phyloP scores from a whole-genome alignment of 92 coral and sea anemone species.

The Pocillopora meandrina region DNA sequence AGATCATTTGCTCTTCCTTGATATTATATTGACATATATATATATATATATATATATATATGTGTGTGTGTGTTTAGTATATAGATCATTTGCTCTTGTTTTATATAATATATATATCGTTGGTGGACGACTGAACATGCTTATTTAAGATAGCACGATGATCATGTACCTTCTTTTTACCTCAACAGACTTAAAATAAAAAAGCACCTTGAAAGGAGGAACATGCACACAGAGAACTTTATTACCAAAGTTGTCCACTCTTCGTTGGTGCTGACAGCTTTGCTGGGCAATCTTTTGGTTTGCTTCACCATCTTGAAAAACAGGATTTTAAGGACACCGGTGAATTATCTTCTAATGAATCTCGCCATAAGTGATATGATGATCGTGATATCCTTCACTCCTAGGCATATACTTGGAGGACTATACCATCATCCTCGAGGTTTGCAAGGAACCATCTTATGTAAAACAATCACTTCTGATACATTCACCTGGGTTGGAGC shows the following conservation, averaged over 20 bases:
- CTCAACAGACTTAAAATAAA: too few relatives aligned
- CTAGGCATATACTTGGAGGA: constrained; percentile 21
- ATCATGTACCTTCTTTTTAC: too few relatives aligned
- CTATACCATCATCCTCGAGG: constrained; percentile 36
- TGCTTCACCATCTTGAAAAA: constrained; percentile 6
- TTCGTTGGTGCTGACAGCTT: neutral
- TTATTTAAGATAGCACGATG: too few relatives aligned
- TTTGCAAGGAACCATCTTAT: constrained; percentile 14
- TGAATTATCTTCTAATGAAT: constrained; percentile 27
- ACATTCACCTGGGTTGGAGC: constrained; percentile 44
- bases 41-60: too few relatives aligned
- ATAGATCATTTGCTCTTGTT: too few relatives aligned
- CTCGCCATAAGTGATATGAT: constrained; percentile 42
- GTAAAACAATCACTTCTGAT: constrained; percentile 39
- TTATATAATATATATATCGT: too few relatives aligned
- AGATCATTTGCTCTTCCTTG: too few relatives aligned
- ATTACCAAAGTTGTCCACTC: constrained; percentile 1
- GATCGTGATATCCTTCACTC: constrained; percentile 32
- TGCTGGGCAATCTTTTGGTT: constrained; percentile 21
- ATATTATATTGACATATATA: too few relatives aligned
- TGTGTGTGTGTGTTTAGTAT: too few relatives aligned
- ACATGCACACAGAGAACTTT: neutral
- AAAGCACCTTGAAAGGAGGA: neutral
- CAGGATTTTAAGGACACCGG: neutral
- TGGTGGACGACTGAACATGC: too few relatives aligned